Evolutionary conservation across 1,140 invertebrate genomes (phyloP).

Genomic region (Contarinia nasturtii): DNA sequence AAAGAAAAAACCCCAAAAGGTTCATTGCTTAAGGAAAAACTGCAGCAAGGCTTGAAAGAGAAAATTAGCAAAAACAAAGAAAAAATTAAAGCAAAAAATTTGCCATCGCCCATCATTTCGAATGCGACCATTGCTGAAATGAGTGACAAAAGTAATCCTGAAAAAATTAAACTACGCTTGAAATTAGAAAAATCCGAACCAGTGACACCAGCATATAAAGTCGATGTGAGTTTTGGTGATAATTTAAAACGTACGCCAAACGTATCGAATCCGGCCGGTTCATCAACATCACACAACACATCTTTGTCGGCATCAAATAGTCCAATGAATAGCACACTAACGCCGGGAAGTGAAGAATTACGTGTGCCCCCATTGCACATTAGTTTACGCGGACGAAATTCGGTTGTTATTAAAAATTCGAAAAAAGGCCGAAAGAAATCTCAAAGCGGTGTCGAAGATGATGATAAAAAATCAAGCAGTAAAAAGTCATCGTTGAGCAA

Average conservation of each 20-base stretch:
- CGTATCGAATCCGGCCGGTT: slow-evolving; percentile 1
- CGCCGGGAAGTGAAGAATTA: slow-evolving; percentile 40
- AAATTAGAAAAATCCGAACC: slow-evolving; percentile 70
- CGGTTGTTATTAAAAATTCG: slow-evolving; percentile 68
- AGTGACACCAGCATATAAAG: slow-evolving; percentile 53
- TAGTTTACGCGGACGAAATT: slow-evolving; percentile 64
- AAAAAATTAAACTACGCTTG: slow-evolving; percentile 65
- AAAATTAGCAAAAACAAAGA: slow-evolving; percentile 24
- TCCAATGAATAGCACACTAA: slow-evolving; percentile 2
- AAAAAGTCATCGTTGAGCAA: neutral
- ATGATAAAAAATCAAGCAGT: neutral
- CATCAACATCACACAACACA: slow-evolving; percentile 2
- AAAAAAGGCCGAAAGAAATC: slow-evolving; percentile 52
- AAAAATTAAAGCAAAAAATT: slow-evolving; percentile 12
- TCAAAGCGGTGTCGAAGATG: slow-evolving; percentile 3
- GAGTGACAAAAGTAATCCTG: slow-evolving; percentile 28
- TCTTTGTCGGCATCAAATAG: neutral
- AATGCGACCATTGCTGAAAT: slow-evolving; percentile 21
- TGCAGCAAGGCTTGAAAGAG: slow-evolving; percentile 23
- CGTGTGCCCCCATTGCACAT: slow-evolving; percentile 78
- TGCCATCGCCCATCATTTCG: slow-evolving; percentile 9
- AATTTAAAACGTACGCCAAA: slow-evolving; percentile 20
- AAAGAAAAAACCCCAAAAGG: slow-evolving; percentile 16
- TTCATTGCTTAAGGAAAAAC: slow-evolving; percentile 18
- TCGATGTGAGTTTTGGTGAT: slow-evolving; percentile 50